Percentiles rank a stretch among this genome's conserved stretches.
These are phyloP conservation scores for Ypsolopha scabrella DNA, from an alignment of 2,888 invertebrate genomes.

Conservation along the genomic window DNA sequence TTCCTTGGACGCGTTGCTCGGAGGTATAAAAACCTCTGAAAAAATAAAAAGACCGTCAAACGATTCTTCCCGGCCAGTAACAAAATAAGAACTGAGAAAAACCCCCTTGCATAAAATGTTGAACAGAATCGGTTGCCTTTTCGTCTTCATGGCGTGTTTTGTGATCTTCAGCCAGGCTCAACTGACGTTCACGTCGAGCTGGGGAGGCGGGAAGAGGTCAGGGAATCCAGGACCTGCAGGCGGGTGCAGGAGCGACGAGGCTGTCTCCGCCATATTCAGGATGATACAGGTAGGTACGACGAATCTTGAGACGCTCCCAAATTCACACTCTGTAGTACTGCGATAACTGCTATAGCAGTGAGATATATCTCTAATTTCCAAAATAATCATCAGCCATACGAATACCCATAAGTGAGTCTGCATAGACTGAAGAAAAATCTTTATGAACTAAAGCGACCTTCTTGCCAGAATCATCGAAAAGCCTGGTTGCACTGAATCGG, in stretches of 20 bases:
- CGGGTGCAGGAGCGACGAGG: constrained; percentile 42
- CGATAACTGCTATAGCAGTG: background rate
- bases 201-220: constrained; percentile 58
- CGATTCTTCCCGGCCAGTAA: constrained; percentile 3
- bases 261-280: constrained; percentile 39
- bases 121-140: background rate
- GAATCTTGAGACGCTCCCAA: background rate
- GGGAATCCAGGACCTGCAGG: constrained; percentile 18
- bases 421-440: background rate
- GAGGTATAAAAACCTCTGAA: too few species aligned
- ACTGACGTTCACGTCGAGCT: constrained; percentile 69
- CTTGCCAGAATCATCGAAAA: too few species aligned
- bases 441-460: too few species aligned
- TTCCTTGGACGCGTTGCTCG: too few species aligned
- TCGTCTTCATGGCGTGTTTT: constrained; percentile 10
- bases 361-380: background rate
- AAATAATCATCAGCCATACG: background rate
- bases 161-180: constrained; percentile 38
- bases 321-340: background rate
- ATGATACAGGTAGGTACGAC: constrained; percentile 45
- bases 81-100: constrained; percentile 5
- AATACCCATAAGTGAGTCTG: too few species aligned
- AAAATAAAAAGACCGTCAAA: too few species aligned
- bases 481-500: background rate
- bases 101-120: background rate